phyloP scores from a whole-genome alignment of 35 echinoderm and acorn worm species.

The Stichopus chloronotus region DNA sequence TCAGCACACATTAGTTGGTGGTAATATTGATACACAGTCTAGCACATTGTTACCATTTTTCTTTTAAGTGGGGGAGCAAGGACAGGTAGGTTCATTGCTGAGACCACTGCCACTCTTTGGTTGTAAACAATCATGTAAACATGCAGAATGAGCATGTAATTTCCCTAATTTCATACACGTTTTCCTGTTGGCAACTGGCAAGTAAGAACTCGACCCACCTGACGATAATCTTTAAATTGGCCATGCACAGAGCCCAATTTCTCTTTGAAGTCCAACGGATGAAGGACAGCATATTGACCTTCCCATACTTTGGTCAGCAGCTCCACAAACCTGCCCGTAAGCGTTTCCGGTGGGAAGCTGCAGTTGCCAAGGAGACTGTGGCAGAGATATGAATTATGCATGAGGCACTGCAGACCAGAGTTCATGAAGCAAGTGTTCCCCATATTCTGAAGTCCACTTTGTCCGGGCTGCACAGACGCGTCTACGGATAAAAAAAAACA shows the following conservation, averaged over 20 bases:
- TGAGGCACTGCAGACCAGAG: conserved; percentile 95
- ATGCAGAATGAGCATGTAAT: no score
- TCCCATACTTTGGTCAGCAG: conserved; percentile 81
- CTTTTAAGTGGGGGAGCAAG: no score
- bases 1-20: no score
- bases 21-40: no score
- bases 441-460: conserved; percentile 94
- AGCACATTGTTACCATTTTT: no score
- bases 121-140: no score
- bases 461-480: conserved; percentile 70
- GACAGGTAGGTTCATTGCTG: no score
- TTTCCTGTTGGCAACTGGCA: no score
- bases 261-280: conserved; percentile 88
- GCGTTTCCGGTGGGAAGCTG: conserved; percentile 59
- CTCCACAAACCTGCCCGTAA: conserved; percentile 69
- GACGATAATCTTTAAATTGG: conserved; percentile 92
- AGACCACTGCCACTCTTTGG: no score
- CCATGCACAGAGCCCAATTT: conserved; percentile 86
- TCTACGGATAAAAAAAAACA: conserved; percentile 55
- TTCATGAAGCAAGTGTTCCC: conserved; percentile 99
- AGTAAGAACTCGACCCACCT: conserved; percentile 59
- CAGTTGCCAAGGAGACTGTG: conserved; percentile 63
- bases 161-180: no score
- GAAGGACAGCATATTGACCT: conserved; percentile 83
- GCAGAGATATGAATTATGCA: conserved; percentile 73